Evolutionary conservation across 1,140 invertebrate species (phyloP).

Genomic region (Aphaenogaster floridana): DNA sequence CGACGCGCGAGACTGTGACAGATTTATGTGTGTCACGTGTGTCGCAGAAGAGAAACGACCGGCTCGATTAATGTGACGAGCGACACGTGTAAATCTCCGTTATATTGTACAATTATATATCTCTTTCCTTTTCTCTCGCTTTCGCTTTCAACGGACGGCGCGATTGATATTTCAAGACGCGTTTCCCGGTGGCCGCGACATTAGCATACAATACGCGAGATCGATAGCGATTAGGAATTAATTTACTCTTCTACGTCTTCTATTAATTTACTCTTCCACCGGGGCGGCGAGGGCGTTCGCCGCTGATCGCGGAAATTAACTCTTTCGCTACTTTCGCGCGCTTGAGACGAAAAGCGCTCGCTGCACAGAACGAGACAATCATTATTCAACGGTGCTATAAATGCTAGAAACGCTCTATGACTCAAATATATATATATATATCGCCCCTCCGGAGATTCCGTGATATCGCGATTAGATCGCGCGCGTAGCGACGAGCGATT

Average conservation of each 20-base stretch:
- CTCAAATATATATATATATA: no score
- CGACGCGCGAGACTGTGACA: background rate
- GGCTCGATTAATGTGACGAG: slow-evolving; percentile 14
- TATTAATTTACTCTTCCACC: background rate
- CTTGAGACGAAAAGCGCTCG: no score
- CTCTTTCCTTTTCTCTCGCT: background rate
- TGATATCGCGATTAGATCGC: background rate
- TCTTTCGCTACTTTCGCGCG: no score
- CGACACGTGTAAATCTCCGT: background rate
- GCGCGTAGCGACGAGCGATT: background rate
- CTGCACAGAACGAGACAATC: no score
- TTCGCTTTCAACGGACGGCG: background rate
- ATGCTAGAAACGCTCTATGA: no score
- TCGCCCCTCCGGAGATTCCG: background rate
- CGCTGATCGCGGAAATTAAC: slow-evolving; percentile 5
- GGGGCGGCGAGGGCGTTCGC: background rate
- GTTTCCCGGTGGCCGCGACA: background rate
- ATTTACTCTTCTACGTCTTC: background rate
- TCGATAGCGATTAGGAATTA: slow-evolving; percentile 8
- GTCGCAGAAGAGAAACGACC: background rate
- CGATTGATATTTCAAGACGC: background rate
- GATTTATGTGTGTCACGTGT: slow-evolving; percentile 5
- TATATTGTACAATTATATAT: background rate
- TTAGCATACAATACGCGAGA: slow-evolving; percentile 37
- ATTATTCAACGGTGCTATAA: no score